These are phyloP conservation scores for Orius insidiosus DNA, from an alignment of 1,140 invertebrate genomes.

Conservation along the genomic window DNA sequence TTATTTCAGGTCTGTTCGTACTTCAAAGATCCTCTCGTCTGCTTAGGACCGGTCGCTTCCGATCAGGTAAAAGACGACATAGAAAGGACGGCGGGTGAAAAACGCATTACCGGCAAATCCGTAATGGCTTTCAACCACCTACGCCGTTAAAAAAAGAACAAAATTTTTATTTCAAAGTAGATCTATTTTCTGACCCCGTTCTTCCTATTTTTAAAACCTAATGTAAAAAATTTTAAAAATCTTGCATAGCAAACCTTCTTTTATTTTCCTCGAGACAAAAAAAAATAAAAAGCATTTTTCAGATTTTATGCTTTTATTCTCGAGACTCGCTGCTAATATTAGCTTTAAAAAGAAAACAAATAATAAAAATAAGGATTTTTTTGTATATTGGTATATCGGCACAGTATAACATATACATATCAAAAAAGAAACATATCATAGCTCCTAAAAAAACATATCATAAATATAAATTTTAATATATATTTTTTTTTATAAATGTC, in stretches of 20 bases:
- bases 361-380: not conserved
- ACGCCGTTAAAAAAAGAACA: not conserved
- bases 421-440: conserved; percentile 15
- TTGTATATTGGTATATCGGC: conserved; percentile 12
- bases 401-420: conserved; percentile 16
- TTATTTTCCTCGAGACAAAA: not conserved
- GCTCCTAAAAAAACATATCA: conserved; percentile 9
- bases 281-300: not conserved
- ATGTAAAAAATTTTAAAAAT: not conserved
- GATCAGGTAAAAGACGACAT: conserved; percentile 52
- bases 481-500: too few relatives aligned
- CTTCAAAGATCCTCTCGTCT: conserved; percentile 75
- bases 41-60: conserved; percentile 65
- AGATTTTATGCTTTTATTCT: not conserved
- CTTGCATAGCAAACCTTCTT: not conserved
- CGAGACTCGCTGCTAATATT: not conserved
- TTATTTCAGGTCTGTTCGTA: conserved; percentile 59
- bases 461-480: too few relatives aligned
- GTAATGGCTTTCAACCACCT: conserved; percentile 11
- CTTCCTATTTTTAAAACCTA: not conserved
- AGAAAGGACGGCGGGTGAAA: conserved; percentile 62
- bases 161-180: not conserved
- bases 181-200: not conserved
- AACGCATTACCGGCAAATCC: conserved; percentile 43
- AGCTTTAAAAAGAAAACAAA: not conserved